Percentiles rank a stretch among this genome's conserved stretches.
Evolutionary conservation across 2,797 vertebrate species (phyloP).

Genomic region (Premnoplex brunnescens): DNA sequence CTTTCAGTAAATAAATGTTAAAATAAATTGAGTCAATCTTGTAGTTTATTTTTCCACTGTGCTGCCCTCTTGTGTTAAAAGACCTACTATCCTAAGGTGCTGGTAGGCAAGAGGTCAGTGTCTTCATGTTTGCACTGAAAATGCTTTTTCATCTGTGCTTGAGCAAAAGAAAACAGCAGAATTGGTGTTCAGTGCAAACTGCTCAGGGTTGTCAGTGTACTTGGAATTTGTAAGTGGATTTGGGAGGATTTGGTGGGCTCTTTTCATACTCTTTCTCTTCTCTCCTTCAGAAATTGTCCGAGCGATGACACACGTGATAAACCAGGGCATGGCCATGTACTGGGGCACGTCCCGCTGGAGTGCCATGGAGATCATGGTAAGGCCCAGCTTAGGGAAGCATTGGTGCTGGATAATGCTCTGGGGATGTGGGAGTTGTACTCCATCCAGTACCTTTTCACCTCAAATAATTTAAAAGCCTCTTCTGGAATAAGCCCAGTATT

Average conservation of each 20-base stretch:
- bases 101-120: fast-evolving
- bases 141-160: fast-evolving
- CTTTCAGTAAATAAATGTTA: neutral
- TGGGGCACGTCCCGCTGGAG: constrained; percentile 99
- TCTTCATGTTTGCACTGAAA: fast-evolving
- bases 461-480: fast-evolving
- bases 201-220: fast-evolving
- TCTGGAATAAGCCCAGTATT: fast-evolving
- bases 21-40: neutral
- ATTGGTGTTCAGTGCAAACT: fast-evolving
- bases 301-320: constrained; percentile 97
- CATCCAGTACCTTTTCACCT: neutral
- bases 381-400: fast-evolving
- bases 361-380: constrained; percentile 98
- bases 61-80: constrained; percentile 70
- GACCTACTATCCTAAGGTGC: fast-evolving
- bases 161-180: neutral
- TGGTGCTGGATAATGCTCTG: neutral
- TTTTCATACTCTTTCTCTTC: neutral
- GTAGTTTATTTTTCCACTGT: neutral
- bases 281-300: constrained; percentile 88
- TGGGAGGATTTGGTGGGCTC: neutral
- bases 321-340: constrained; percentile 99
- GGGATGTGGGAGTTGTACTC: fast-evolving
- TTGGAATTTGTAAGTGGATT: fast-evolving